A percentile compares a stretch with the other conserved stretches of the same genome.
Conservation (phyloP, 1,140 invertebrate genomes). For the Lepidurus apus region DNA sequence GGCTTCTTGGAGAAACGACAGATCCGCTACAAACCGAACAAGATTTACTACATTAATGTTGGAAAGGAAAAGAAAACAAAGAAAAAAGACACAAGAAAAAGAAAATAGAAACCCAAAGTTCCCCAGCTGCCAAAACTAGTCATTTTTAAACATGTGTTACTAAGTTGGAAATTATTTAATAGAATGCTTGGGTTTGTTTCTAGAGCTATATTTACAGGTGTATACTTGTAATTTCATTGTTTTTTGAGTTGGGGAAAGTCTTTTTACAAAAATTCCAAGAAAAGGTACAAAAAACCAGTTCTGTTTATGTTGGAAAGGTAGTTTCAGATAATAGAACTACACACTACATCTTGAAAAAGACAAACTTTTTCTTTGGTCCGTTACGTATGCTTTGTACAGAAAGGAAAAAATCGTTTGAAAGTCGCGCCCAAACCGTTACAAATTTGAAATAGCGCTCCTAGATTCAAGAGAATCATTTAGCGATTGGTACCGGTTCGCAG, state of each 20-base stretch:
- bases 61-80: neutral
- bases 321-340: neutral
- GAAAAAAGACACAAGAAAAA: neutral
- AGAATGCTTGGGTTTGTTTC: neutral
- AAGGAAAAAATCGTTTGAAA: neutral
- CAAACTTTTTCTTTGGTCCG: neutral
- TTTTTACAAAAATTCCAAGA: neutral
- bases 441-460: neutral
- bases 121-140: neutral
- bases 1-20: constrained; percentile 59
- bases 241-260: neutral
- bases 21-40: neutral
- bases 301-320: neutral
- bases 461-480: neutral
- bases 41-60: neutral
- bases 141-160: neutral
- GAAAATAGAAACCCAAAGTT: neutral
- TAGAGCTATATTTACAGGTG: neutral
- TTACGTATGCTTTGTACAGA: neutral
- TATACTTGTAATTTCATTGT: neutral
- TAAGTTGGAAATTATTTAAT: neutral
- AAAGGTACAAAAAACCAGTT: neutral
- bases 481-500: neutral
- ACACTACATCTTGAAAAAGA: neutral
- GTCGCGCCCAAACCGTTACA: neutral